Percentiles rank a stretch among this genome's conserved stretches.
Evolutionary conservation across 2,888 invertebrate species (phyloP).

Genomic region (Chymomyza amoena): DNA sequence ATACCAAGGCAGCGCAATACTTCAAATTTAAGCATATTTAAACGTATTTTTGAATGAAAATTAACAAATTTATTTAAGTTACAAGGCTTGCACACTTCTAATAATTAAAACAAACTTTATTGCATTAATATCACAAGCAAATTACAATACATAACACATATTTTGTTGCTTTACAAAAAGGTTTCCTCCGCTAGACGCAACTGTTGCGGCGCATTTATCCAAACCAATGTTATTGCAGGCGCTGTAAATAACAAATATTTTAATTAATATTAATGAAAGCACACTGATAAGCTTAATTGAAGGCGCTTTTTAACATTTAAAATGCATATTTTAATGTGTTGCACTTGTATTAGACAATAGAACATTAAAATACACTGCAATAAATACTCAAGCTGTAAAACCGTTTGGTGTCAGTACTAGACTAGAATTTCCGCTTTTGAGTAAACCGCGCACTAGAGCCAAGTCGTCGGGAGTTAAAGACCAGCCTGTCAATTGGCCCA

Average conservation of each 20-base stretch:
- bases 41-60: not conserved
- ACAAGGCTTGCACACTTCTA: not conserved
- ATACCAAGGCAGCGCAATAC: constrained; percentile 12
- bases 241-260: constrained; percentile 44
- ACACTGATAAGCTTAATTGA: not conserved
- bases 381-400: constrained; percentile 77
- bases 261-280: not conserved
- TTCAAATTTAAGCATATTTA: constrained; percentile 3
- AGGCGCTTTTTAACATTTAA: constrained; percentile 21
- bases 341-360: not conserved
- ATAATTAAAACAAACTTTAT: constrained; percentile 38
- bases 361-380: constrained; percentile 26
- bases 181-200: constrained; percentile 15
- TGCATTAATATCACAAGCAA: constrained; percentile 57
- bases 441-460: constrained; percentile 83
- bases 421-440: constrained; percentile 84
- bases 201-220: not conserved
- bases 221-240: constrained; percentile 48
- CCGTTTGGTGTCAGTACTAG: constrained; percentile 83
- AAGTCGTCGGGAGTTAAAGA: constrained; percentile 84
- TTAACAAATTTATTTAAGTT: not conserved
- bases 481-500: constrained; percentile 86
- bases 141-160: constrained; percentile 32
- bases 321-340: not conserved
- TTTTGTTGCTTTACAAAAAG: constrained; percentile 30